These are phyloP conservation scores for Scaptomyza flava DNA, from an alignment of 2,888 invertebrate genomes.

Conservation along the genomic window DNA sequence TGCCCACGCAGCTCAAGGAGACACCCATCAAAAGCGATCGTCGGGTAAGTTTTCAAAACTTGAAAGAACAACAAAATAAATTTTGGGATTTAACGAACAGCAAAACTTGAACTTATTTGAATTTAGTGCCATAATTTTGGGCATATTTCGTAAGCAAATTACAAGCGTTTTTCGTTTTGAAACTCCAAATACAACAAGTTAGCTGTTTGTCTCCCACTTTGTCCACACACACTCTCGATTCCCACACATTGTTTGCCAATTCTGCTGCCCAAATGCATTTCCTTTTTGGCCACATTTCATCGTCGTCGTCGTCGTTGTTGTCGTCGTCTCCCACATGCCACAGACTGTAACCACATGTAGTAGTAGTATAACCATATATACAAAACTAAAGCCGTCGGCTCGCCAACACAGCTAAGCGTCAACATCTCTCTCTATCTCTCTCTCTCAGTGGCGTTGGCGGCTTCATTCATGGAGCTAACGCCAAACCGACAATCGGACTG, in stretches of 20 bases:
- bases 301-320: slow-evolving; percentile 33
- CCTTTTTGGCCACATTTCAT: slow-evolving; percentile 74
- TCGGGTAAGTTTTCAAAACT: slow-evolving; percentile 81
- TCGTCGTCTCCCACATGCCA: slow-evolving; percentile 69
- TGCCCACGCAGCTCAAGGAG: slow-evolving; percentile 75
- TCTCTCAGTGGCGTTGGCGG: slow-evolving; percentile 64
- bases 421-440: slow-evolving; percentile 5
- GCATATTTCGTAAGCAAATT: slow-evolving; percentile 40
- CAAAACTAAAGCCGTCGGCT: slow-evolving; percentile 54
- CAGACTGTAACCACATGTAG: slow-evolving; percentile 28
- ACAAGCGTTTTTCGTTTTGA: slow-evolving; percentile 12
- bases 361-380: slow-evolving; percentile 30
- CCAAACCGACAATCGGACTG: slow-evolving; percentile 8
- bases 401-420: slow-evolving; percentile 65
- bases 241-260: slow-evolving; percentile 56
- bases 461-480: slow-evolving; percentile 59
- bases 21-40: slow-evolving; percentile 83
- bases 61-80: not conserved
- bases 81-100: slow-evolving; percentile 8
- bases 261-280: slow-evolving; percentile 77
- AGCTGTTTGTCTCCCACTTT: slow-evolving; percentile 49
- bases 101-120: slow-evolving; percentile 24
- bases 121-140: slow-evolving; percentile 24
- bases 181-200: slow-evolving; percentile 34
- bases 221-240: slow-evolving; percentile 32